Evolutionary conservation across 2,113 vertebrate species (phyloP).

Genomic region (Hucho hucho): DNA sequence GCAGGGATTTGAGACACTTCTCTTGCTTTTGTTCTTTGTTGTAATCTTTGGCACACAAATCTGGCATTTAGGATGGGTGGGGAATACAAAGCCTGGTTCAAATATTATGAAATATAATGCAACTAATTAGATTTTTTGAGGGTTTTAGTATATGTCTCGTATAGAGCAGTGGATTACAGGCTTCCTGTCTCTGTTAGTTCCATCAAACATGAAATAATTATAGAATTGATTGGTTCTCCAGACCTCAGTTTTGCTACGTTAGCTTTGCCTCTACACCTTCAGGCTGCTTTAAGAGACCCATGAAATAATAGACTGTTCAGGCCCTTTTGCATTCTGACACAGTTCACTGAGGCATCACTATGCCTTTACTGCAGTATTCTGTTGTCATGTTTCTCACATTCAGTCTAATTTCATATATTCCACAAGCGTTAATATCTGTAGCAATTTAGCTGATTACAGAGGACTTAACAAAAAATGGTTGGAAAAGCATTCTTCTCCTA

Average conservation of each 20-base stretch:
- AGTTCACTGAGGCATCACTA: slow-evolving; percentile 20
- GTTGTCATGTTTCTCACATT: background rate
- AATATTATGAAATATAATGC: slow-evolving; percentile 28
- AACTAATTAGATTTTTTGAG: slow-evolving; percentile 17
- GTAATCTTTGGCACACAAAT: slow-evolving; percentile 19
- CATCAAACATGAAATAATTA: slow-evolving; percentile 9
- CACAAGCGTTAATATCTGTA: background rate
- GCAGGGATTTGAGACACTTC: slow-evolving; percentile 42
- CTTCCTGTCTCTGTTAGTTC: slow-evolving; percentile 23
- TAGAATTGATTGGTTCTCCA: slow-evolving; percentile 8
- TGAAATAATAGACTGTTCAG: slow-evolving; percentile 27
- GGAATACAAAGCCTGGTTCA: slow-evolving; percentile 20
- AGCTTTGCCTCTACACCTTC: background rate
- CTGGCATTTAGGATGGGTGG: slow-evolving; percentile 15
- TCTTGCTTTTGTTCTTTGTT: slow-evolving; percentile 46
- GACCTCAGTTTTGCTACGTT: background rate
- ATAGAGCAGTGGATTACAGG: slow-evolving; percentile 9
- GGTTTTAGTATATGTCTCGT: background rate
- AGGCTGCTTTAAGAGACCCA: background rate
- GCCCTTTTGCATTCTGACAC: slow-evolving; percentile 26
- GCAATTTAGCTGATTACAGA: background rate
- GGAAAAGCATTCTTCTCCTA: too few relatives aligned
- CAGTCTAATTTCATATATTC: background rate
- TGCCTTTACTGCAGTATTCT: background rate
- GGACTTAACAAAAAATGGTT: too few relatives aligned